phyloP scores from a whole-genome alignment of 2,888 invertebrate species.

The Aporophyla lueneburgensis region DNA sequence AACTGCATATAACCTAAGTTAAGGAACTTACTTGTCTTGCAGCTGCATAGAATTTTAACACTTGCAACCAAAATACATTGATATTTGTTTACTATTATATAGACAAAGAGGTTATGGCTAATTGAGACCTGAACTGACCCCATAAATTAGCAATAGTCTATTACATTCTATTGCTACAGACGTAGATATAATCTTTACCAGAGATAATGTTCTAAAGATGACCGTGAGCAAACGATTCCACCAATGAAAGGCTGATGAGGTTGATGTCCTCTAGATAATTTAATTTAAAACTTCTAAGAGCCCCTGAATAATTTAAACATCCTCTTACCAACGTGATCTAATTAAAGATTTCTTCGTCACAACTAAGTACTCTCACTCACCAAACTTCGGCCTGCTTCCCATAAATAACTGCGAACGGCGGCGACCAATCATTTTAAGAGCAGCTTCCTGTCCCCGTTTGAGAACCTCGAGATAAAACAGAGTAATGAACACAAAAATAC shows the following conservation, averaged over 20 bases:
- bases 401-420: constrained; percentile 57
- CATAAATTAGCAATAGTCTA: not conserved
- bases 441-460: constrained; percentile 56
- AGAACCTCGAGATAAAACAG: constrained; percentile 72
- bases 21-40: constrained; percentile 9
- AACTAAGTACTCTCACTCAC: constrained; percentile 32
- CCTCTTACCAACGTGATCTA: constrained; percentile 49
- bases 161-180: not conserved
- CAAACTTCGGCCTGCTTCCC: constrained; percentile 38
- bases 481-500: constrained; percentile 79
- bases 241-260: constrained; percentile 32
- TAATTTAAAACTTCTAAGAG: constrained; percentile 36
- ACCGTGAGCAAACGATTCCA: not conserved
- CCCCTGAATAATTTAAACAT: constrained; percentile 50
- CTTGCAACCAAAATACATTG: not conserved
- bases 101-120: not conserved
- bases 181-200: not conserved
- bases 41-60: constrained; percentile 6
- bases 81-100: not conserved
- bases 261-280: constrained; percentile 38
- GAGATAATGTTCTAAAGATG: not conserved
- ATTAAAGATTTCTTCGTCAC: constrained; percentile 51
- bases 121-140: not conserved
- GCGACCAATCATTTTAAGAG: constrained; percentile 64
- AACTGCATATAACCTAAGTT: not conserved